Percentiles rank a stretch among this genome's conserved stretches.
Conservation (phyloP, 2,888 invertebrate species). For the Epinotia ramella region DNA sequence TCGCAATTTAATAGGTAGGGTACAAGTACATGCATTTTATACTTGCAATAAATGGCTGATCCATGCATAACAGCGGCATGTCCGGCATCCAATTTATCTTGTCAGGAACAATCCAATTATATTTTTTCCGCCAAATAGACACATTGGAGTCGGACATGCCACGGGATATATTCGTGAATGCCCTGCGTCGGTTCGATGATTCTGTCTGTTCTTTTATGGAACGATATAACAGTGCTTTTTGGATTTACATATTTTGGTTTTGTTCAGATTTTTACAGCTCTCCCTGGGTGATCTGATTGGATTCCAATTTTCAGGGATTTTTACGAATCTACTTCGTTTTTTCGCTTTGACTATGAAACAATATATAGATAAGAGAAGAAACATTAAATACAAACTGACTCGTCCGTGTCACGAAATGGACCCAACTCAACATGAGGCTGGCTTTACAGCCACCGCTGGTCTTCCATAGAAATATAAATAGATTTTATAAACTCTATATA, state of each 20-base stretch:
- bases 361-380: no score
- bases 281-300: not conserved
- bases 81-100: slow-evolving; percentile 71
- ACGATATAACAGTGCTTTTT: slow-evolving; percentile 47
- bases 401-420: no score
- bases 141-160: slow-evolving; percentile 55
- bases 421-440: no score
- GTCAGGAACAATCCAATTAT: slow-evolving; percentile 78
- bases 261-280: slow-evolving; percentile 2
- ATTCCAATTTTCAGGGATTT: no score
- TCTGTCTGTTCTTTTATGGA: slow-evolving; percentile 60
- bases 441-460: no score
- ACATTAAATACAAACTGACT: no score
- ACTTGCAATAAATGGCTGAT: slow-evolving; percentile 61
- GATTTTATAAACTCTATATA: no score
- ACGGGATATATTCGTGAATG: slow-evolving; percentile 61
- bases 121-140: slow-evolving; percentile 75
- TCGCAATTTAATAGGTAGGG: slow-evolving; percentile 15
- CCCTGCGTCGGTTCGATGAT: slow-evolving; percentile 56
- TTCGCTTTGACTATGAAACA: not conserved
- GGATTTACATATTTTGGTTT: slow-evolving; percentile 43
- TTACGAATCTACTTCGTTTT: not conserved
- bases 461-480: no score
- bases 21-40: slow-evolving; percentile 56
- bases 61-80: slow-evolving; percentile 57